phyloP scores from a whole-genome alignment of 2,113 vertebrate species.

The Anoura caudifer region DNA sequence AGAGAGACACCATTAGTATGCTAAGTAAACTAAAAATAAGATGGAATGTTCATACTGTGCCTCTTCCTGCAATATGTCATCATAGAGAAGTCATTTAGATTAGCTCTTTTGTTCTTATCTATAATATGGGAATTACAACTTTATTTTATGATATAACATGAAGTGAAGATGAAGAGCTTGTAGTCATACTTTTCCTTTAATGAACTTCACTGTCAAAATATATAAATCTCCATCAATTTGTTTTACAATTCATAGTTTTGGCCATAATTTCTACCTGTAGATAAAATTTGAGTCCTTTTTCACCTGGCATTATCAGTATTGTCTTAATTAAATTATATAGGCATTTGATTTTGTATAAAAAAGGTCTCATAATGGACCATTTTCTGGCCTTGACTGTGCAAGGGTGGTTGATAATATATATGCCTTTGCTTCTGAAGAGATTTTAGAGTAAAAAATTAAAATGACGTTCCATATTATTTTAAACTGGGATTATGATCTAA shows the following conservation, averaged over 20 bases:
- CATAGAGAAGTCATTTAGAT: conserved; percentile 14
- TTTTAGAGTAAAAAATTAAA: conserved; percentile 41
- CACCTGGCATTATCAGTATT: background rate
- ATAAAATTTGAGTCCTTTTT: conserved; percentile 1
- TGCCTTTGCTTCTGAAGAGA: background rate
- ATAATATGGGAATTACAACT: background rate
- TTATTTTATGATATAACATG: background rate
- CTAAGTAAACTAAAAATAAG: conserved; percentile 13
- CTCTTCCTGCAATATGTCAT: background rate
- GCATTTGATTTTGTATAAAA: background rate
- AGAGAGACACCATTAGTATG: background rate
- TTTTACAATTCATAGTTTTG: conserved; percentile 28
- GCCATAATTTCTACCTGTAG: background rate
- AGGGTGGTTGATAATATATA: background rate
- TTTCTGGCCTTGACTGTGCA: background rate
- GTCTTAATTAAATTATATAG: background rate
- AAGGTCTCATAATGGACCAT: background rate
- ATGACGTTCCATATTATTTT: background rate
- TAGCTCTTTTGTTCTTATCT: background rate
- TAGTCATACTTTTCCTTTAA: conserved; percentile 24
- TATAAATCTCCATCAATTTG: conserved; percentile 3
- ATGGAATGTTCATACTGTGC: background rate
- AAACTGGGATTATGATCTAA: background rate
- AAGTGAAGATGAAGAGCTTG: background rate
- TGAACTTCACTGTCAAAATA: conserved; percentile 6